phyloP scores from a whole-genome alignment of 2,888 invertebrate genomes.

The Calameuta filiformis region DNA sequence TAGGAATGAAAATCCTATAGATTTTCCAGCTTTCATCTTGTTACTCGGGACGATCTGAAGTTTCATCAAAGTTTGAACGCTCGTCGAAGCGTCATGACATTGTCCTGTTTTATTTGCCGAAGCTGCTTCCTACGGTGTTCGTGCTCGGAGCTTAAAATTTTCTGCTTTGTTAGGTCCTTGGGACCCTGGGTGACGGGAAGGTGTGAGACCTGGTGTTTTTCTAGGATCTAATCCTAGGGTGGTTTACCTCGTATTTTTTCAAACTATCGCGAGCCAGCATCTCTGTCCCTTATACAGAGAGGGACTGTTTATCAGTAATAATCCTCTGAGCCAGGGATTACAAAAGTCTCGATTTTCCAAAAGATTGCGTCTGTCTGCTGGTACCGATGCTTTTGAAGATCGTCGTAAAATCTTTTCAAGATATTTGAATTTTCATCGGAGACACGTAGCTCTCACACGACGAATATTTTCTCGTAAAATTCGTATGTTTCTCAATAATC shows the following conservation, averaged over 20 bases:
- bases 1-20: neutral
- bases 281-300: slow-evolving; percentile 17
- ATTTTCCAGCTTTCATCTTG: neutral
- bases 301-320: slow-evolving; percentile 48
- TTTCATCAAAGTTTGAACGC: neutral
- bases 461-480: neutral
- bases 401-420: neutral
- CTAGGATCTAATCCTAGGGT: slow-evolving; percentile 37
- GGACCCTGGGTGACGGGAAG: slow-evolving; percentile 11
- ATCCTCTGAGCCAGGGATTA: slow-evolving; percentile 47
- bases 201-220: slow-evolving; percentile 35
- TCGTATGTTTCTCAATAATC: neutral
- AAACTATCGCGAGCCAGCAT: slow-evolving; percentile 30
- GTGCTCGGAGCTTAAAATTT: slow-evolving; percentile 36
- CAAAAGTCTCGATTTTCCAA: slow-evolving; percentile 47
- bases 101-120: neutral
- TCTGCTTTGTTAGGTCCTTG: slow-evolving; percentile 27
- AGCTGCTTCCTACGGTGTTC: slow-evolving; percentile 8
- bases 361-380: slow-evolving; percentile 35
- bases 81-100: neutral
- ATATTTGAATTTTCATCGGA: neutral
- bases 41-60: neutral
- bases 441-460: neutral
- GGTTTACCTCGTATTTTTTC: slow-evolving; percentile 26
- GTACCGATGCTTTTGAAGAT: neutral